Conservation (phyloP, 1,140 invertebrate species). For the Bombus superbus region DNA sequence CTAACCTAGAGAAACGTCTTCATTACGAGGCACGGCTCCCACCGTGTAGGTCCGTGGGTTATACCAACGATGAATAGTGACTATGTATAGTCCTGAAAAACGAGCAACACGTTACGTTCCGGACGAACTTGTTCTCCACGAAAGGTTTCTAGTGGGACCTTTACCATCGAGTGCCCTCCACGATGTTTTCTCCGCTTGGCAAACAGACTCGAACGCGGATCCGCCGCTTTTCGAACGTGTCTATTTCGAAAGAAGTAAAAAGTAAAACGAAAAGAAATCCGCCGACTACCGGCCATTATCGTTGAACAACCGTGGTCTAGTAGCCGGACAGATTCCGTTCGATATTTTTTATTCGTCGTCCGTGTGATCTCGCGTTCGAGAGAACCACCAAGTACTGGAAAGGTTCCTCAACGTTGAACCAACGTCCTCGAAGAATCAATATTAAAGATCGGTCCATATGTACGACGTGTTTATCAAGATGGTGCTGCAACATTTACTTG, state of each 20-base stretch:
- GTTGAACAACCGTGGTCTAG: background rate
- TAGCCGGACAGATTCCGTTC: slow-evolving; percentile 3
- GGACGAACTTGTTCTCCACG: slow-evolving; percentile 58
- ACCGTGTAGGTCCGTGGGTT: slow-evolving; percentile 72
- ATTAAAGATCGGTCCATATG: background rate
- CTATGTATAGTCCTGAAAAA: slow-evolving; percentile 71
- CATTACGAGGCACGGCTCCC: slow-evolving; percentile 77
- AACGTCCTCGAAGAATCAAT: background rate
- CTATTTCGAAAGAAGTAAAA: background rate
- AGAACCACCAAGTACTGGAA: background rate
- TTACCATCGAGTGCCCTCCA: slow-evolving; percentile 65
- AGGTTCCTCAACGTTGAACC: background rate
- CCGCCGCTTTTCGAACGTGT: slow-evolving; percentile 39
- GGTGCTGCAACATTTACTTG: background rate
- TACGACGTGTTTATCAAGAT: background rate
- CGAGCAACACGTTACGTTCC: slow-evolving; percentile 60
- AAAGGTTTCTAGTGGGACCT: slow-evolving; percentile 68
- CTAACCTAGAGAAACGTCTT: slow-evolving; percentile 83
- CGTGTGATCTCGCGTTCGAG: background rate
- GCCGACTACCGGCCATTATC: slow-evolving; percentile 17
- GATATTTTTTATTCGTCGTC: background rate
- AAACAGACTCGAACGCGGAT: slow-evolving; percentile 54
- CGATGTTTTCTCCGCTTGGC: slow-evolving; percentile 65
- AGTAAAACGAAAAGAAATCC: background rate
- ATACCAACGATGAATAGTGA: slow-evolving; percentile 70